phyloP scores from a whole-genome alignment of 1,140 invertebrate genomes.

The Microplitis demolitor region DNA sequence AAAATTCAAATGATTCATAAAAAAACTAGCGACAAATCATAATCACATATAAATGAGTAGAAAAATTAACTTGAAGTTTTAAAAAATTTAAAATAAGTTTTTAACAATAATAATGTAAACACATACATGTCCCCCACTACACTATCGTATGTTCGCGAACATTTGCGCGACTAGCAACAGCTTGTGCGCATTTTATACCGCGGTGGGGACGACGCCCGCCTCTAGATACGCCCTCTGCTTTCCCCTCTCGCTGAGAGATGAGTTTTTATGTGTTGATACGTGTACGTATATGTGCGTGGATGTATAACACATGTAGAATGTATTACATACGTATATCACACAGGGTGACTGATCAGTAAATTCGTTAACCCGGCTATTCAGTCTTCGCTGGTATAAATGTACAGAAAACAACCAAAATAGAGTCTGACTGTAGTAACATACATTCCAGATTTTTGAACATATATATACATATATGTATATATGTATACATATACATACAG shows the following conservation, averaged over 20 bases:
- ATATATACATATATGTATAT: too few relatives aligned
- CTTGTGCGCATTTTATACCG: slow-evolving; percentile 38
- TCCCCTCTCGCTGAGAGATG: slow-evolving; percentile 25
- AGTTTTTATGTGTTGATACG: neutral
- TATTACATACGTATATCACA: neutral
- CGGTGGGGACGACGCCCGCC: slow-evolving; percentile 57
- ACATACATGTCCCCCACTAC: slow-evolving; percentile 2
- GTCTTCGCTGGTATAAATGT: neutral
- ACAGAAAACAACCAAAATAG: neutral
- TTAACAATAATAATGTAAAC: neutral
- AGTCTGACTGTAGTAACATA: too few relatives aligned
- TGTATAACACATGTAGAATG: neutral
- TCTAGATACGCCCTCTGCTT: slow-evolving; percentile 59
- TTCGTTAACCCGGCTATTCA: neutral
- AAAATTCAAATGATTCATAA: too few relatives aligned
- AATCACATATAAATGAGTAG: too few relatives aligned
- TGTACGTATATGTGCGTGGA: neutral
- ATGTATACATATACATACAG: too few relatives aligned
- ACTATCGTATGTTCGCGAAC: neutral
- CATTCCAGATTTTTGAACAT: too few relatives aligned
- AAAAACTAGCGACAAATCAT: too few relatives aligned
- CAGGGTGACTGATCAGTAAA: neutral
- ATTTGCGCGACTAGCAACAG: slow-evolving; percentile 26
- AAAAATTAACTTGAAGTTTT: neutral
- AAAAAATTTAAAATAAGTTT: neutral